phyloP scores from a whole-genome alignment of 2,113 vertebrate species.

The Acrocephalus arundinaceus region DNA sequence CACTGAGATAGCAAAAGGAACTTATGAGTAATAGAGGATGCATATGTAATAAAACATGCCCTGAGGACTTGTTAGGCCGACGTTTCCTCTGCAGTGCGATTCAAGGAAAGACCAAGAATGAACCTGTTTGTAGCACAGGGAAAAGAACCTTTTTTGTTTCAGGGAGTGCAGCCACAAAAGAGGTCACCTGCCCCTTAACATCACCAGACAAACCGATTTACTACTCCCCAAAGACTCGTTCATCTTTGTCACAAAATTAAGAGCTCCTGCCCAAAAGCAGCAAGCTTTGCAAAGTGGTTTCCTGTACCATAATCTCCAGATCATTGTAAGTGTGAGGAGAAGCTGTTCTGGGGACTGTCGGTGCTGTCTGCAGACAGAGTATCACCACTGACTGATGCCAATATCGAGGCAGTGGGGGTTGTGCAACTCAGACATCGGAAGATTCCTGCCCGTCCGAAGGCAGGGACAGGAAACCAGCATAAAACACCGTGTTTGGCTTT shows the following conservation, averaged over 20 bases:
- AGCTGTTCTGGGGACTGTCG: slow-evolving; percentile 51
- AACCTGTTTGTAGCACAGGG: slow-evolving; percentile 55
- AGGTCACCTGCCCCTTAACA: slow-evolving; percentile 72
- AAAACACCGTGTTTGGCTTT: not conserved
- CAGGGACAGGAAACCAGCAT: slow-evolving; percentile 58
- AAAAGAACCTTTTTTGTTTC: slow-evolving; percentile 72
- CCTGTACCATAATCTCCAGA: slow-evolving; percentile 74
- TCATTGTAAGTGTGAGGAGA: slow-evolving; percentile 71
- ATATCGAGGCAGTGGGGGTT: not conserved
- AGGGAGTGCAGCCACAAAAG: slow-evolving; percentile 55
- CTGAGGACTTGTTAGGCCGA: slow-evolving; percentile 78
- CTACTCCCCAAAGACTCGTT: slow-evolving; percentile 69
- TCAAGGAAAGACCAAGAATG: slow-evolving; percentile 76
- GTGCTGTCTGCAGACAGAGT: slow-evolving; percentile 56
- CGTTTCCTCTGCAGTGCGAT: slow-evolving; percentile 83
- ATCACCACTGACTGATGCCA: slow-evolving; percentile 71
- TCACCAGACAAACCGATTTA: slow-evolving; percentile 69
- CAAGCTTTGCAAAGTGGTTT: slow-evolving; percentile 76
- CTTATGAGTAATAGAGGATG: slow-evolving; percentile 74
- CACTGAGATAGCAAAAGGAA: slow-evolving; percentile 76
- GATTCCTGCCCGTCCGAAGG: not conserved
- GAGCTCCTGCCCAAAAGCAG: slow-evolving; percentile 74
- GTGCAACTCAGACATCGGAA: not conserved
- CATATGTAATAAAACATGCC: slow-evolving; percentile 80
- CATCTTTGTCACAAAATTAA: slow-evolving; percentile 77